phyloP scores from a whole-genome alignment of 2,888 invertebrate genomes.

The Chymomyza fuscimana region DNA sequence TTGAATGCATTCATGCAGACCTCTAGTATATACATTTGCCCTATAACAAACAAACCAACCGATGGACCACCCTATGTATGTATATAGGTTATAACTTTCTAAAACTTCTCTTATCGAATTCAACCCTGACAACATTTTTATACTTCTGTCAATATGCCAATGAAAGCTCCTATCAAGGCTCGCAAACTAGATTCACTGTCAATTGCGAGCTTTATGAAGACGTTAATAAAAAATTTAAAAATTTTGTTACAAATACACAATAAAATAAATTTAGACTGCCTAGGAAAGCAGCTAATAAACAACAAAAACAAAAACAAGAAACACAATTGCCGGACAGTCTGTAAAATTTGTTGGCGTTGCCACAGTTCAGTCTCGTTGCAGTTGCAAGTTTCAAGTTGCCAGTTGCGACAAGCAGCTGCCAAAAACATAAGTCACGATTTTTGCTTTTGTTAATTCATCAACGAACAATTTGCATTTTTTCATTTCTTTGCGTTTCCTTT shows the following conservation, averaged over 20 bases:
- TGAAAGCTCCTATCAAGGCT: no score
- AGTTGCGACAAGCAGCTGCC: constrained; percentile 65
- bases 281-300: constrained; percentile 30
- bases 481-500: constrained; percentile 54
- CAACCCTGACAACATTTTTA: no score
- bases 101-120: no score
- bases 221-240: neutral
- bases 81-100: no score
- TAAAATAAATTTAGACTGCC: neutral
- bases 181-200: neutral
- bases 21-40: no score
- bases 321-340: neutral
- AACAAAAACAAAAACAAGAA: neutral
- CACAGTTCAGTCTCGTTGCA: constrained; percentile 1
- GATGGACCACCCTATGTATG: no score
- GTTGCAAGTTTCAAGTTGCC: constrained; percentile 8
- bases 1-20: no score
- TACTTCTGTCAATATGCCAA: no score
- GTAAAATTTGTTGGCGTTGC: neutral
- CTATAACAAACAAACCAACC: no score
- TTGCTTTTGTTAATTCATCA: constrained; percentile 76
- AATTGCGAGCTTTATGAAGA: neutral
- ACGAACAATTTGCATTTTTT: constrained; percentile 75
- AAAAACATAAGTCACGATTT: constrained; percentile 76
- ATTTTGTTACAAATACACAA: neutral